Evolutionary conservation across 2,888 invertebrate species (phyloP).

Genomic region (Slavum lentiscoides): DNA sequence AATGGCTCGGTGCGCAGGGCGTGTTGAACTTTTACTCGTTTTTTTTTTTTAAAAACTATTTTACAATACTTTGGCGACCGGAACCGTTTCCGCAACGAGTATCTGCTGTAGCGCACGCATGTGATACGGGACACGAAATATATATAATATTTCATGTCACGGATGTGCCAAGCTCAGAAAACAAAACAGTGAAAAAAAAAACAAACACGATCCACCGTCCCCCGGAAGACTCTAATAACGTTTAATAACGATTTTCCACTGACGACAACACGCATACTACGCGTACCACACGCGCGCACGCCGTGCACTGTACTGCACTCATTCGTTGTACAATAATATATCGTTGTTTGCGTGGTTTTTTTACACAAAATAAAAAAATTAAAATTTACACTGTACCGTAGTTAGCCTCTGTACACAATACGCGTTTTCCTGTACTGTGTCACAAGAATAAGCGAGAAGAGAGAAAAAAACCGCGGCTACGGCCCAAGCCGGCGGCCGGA

Average conservation of each 20-base stretch:
- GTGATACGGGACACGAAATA: background rate
- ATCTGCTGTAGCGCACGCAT: background rate
- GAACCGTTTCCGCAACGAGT: background rate
- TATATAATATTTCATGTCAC: slow-evolving; percentile 23
- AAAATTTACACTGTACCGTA: too few relatives aligned
- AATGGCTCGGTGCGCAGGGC: too few relatives aligned
- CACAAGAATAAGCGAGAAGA: too few relatives aligned
- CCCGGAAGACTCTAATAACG: slow-evolving; percentile 51
- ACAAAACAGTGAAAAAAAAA: slow-evolving; percentile 1
- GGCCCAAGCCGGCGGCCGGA: too few relatives aligned
- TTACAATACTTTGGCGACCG: background rate
- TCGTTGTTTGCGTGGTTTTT: background rate
- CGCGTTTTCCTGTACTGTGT: too few relatives aligned
- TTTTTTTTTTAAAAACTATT: too few relatives aligned
- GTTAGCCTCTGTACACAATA: too few relatives aligned
- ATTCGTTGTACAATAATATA: slow-evolving; percentile 5
- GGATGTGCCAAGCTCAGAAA: slow-evolving; percentile 28
- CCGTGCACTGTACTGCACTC: background rate
- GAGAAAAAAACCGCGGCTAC: too few relatives aligned
- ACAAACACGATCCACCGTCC: background rate
- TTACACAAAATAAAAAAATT: background rate
- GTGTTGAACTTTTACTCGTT: too few relatives aligned
- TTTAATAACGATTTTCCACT: slow-evolving; percentile 47
- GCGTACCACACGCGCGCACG: background rate
- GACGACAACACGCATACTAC: slow-evolving; percentile 28